Conservation (phyloP, 92 coral and sea anemone genomes). For the Heliopora coerulea region DNA sequence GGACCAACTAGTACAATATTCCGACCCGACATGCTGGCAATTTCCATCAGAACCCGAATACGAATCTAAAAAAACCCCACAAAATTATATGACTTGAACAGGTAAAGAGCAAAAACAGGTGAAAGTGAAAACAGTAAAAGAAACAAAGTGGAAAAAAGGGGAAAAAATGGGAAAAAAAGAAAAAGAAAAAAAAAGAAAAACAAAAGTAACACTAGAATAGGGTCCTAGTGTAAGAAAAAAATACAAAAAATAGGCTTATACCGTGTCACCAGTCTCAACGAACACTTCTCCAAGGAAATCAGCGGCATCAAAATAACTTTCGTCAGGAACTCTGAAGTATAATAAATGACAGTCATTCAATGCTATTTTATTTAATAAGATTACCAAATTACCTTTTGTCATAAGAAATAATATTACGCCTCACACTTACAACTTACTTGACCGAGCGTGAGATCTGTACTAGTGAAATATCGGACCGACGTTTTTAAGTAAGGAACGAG, state of each 20-base stretch:
- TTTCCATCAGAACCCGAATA: conserved; percentile 86
- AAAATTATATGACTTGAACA: neutral
- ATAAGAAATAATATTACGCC: no score
- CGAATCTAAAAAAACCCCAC: conserved; percentile 61
- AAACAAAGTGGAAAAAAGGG: no score
- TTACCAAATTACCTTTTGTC: no score
- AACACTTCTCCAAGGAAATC: conserved; percentile 94
- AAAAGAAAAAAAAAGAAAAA: no score
- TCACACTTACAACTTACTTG: no score
- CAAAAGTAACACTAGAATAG: no score
- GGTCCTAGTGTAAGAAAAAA: no score
- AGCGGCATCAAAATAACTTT: conserved; percentile 96
- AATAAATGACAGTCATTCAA: neutral
- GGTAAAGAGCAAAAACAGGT: neutral
- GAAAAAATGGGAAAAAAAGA: no score
- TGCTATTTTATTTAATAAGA: neutral
- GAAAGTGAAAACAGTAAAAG: neutral
- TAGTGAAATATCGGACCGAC: no score
- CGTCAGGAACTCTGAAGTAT: conserved; percentile 79
- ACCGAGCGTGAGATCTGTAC: no score
- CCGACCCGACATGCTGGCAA: conserved; percentile 90
- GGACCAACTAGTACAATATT: conserved; percentile 90
- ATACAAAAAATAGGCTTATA: conserved; percentile 30
- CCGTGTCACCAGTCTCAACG: conserved; percentile 93
- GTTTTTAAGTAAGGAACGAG: no score